These are phyloP conservation scores for Acleris laterana DNA, from an alignment of 2,888 invertebrate genomes.

Conservation along the genomic window DNA sequence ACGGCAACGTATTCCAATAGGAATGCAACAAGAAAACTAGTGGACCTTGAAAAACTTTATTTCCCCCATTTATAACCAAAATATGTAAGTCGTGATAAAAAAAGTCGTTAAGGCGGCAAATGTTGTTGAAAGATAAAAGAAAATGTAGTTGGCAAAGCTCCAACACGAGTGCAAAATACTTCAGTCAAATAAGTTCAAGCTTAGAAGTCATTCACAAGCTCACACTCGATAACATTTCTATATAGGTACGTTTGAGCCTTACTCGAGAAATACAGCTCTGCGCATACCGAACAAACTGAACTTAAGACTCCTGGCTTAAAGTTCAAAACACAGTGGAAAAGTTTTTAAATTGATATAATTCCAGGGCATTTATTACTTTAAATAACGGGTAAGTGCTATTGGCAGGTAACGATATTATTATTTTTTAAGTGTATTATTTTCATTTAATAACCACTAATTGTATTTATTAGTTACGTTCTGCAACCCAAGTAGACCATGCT, in stretches of 20 bases:
- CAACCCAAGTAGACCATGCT: too few relatives aligned
- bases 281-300: not conserved
- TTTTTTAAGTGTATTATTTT: not conserved
- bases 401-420: not conserved
- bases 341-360: constrained; percentile 3
- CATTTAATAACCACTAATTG: not conserved
- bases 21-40: too few relatives aligned
- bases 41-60: too few relatives aligned
- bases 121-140: constrained; percentile 9
- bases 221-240: constrained; percentile 31
- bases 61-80: not conserved
- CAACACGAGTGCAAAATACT: constrained; percentile 24
- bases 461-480: too few relatives aligned
- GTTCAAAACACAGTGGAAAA: not conserved
- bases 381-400: not conserved
- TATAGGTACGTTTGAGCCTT: constrained; percentile 15
- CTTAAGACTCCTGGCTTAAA: not conserved
- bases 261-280: not conserved
- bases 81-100: not conserved
- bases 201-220: constrained; percentile 33
- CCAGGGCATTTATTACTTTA: not conserved
- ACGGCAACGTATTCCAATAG: too few relatives aligned
- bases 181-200: constrained; percentile 29
- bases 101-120: not conserved
- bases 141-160: constrained; percentile 18